A percentile compares a stretch with the other conserved stretches of the same genome.
phyloP scores from a whole-genome alignment of 2,888 invertebrate genomes.

The Fissipunctia ypsillon region DNA sequence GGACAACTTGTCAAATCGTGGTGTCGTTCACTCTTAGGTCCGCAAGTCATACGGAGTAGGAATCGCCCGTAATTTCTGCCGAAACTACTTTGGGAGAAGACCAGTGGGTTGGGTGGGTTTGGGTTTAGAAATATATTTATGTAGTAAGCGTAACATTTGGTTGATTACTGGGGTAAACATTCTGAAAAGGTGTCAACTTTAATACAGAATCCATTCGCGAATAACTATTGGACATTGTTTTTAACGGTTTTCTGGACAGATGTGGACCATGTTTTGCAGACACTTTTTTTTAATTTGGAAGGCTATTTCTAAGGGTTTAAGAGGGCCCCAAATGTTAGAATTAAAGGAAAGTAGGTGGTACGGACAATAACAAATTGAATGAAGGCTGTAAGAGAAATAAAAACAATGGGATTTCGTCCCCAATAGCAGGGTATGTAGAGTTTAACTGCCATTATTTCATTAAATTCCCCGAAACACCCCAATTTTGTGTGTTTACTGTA shows the following conservation, averaged over 20 bases:
- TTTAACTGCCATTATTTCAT: conserved; percentile 76
- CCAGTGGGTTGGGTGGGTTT: too few species aligned
- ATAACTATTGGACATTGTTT: not conserved
- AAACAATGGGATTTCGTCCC: conserved; percentile 83
- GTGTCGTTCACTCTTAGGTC: too few species aligned
- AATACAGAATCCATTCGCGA: too few species aligned
- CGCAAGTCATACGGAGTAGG: too few species aligned
- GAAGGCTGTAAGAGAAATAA: conserved; percentile 86
- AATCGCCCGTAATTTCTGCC: too few species aligned
- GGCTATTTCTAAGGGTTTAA: conserved; percentile 9
- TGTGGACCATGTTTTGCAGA: not conserved
- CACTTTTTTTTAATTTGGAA: not conserved
- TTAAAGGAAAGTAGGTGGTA: conserved; percentile 73
- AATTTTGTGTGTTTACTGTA: conserved; percentile 34
- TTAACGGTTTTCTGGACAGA: not conserved
- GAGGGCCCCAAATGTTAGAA: conserved; percentile 65
- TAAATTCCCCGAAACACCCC: conserved; percentile 46
- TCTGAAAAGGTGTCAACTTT: not conserved
- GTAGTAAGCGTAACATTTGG: not conserved
- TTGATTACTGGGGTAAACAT: not conserved
- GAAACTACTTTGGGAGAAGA: too few species aligned
- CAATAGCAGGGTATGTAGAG: conserved; percentile 88
- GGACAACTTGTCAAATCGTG: too few species aligned
- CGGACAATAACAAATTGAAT: conserved; percentile 87
- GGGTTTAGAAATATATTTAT: conserved; percentile 25